Evolutionary conservation across 2,888 invertebrate species (phyloP).

Genomic region (Latrodectus elegans): DNA sequence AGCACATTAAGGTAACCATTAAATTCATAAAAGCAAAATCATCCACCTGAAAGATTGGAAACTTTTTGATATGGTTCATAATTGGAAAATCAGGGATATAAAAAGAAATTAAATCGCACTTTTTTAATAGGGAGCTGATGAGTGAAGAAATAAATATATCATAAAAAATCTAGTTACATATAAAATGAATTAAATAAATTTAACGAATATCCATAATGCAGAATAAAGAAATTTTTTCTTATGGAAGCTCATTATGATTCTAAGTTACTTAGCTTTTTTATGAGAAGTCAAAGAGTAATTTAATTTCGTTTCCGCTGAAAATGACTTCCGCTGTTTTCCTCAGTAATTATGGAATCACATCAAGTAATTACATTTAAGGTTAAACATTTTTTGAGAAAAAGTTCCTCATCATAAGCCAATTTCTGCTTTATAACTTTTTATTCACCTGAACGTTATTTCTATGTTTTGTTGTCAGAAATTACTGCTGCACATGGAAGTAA

Average conservation of each 20-base stretch:
- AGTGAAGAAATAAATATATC: neutral
- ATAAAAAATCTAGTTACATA: neutral
- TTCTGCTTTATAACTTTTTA: neutral
- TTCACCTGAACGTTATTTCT: neutral
- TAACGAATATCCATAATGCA: neutral
- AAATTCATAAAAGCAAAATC: no score
- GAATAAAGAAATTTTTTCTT: neutral
- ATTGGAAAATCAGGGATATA: no score
- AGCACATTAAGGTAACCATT: no score
- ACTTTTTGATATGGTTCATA: no score
- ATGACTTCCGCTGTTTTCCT: neutral
- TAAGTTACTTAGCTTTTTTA: neutral
- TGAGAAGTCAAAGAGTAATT: conserved; percentile 3
- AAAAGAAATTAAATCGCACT: no score
- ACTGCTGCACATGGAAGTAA: no score
- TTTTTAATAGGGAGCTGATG: no score
- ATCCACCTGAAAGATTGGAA: no score
- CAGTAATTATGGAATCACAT: conserved; percentile 3
- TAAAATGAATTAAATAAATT: neutral
- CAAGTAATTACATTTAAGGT: conserved; percentile 5
- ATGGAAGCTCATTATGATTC: neutral
- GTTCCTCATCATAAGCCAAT: conserved; percentile 1
- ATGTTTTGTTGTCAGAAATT: neutral
- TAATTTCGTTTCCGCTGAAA: neutral
- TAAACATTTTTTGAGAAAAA: neutral